Conservation (phyloP, 2,888 invertebrate species). For the Hololepta plana region DNA sequence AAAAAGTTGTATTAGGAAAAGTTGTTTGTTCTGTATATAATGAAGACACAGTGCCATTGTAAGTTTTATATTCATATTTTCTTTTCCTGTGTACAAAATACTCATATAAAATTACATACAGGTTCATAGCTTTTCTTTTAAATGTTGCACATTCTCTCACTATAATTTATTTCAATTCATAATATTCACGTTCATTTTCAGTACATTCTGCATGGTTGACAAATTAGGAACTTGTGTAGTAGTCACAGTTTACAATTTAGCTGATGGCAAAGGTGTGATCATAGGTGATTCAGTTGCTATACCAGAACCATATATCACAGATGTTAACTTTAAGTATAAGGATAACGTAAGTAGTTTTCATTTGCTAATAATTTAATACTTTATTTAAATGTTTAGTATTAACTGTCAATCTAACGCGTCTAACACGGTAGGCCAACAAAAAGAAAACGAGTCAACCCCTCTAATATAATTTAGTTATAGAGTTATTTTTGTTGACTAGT, state of each 20-base stretch:
- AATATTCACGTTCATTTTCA: slow-evolving; percentile 26
- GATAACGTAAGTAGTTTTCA: slow-evolving; percentile 33
- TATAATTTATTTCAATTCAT: slow-evolving; percentile 6
- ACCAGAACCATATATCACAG: slow-evolving; percentile 50
- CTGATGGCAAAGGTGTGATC: slow-evolving; percentile 62
- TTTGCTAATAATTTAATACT: too few relatives aligned
- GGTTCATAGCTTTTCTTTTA: too few relatives aligned
- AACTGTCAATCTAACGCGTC: too few relatives aligned
- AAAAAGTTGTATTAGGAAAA: slow-evolving; percentile 53
- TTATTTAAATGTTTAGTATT: too few relatives aligned
- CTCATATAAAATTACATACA: too few relatives aligned
- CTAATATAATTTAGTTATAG: too few relatives aligned
- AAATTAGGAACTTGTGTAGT: slow-evolving; percentile 47
- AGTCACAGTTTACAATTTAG: slow-evolving; percentile 72
- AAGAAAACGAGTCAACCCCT: too few relatives aligned
- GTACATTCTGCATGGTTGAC: slow-evolving; percentile 69
- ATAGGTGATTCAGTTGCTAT: slow-evolving; percentile 73
- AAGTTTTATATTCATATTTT: slow-evolving; percentile 24
- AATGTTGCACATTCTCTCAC: neutral
- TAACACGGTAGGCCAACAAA: too few relatives aligned
- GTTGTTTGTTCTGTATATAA: slow-evolving; percentile 66
- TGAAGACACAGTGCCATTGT: slow-evolving; percentile 64
- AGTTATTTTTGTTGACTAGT: neutral
- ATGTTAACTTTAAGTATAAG: slow-evolving; percentile 37
- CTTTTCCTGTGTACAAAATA: slow-evolving; percentile 1